Conservation (phyloP, 2,113 vertebrate genomes). For the Halichoerus grypus region DNA sequence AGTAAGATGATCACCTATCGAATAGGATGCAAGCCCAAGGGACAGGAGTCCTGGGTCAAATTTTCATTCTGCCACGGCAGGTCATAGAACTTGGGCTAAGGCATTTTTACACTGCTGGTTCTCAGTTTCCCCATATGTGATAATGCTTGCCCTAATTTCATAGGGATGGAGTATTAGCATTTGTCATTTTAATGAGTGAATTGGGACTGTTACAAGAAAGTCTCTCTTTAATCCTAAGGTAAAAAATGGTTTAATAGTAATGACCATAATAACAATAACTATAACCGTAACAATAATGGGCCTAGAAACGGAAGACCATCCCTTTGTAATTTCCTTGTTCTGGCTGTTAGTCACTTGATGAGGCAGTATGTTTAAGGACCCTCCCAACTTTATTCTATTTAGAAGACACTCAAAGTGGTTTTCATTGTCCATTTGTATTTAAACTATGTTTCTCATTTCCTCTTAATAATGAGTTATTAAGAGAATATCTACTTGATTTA, state of each 20-base stretch:
- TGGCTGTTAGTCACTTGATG: conserved; percentile 2
- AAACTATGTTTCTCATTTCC: conserved; percentile 53
- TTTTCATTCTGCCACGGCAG: background rate
- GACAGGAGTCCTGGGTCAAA: background rate
- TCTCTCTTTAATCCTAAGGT: conserved; percentile 18
- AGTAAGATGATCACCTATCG: background rate
- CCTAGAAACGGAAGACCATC: background rate
- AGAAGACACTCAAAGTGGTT: conserved; percentile 47
- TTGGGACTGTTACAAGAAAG: background rate
- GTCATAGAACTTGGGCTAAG: background rate
- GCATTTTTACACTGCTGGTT: background rate
- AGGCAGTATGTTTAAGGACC: conserved; percentile 25
- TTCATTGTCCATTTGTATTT: conserved; percentile 41
- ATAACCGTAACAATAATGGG: background rate
- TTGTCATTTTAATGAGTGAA: conserved; percentile 21
- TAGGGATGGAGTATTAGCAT: background rate
- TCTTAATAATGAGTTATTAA: conserved; percentile 34
- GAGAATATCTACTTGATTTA: conserved; percentile 38
- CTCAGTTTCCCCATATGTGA: background rate
- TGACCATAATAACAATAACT: background rate
- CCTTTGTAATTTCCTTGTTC: conserved; percentile 36
- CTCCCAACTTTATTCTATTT: background rate
- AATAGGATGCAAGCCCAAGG: background rate
- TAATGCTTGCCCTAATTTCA: conserved; percentile 8
- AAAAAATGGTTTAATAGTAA: conserved; percentile 41